phyloP scores from a whole-genome alignment of 2,797 vertebrate genomes.

The Anomalospiza imberbis region DNA sequence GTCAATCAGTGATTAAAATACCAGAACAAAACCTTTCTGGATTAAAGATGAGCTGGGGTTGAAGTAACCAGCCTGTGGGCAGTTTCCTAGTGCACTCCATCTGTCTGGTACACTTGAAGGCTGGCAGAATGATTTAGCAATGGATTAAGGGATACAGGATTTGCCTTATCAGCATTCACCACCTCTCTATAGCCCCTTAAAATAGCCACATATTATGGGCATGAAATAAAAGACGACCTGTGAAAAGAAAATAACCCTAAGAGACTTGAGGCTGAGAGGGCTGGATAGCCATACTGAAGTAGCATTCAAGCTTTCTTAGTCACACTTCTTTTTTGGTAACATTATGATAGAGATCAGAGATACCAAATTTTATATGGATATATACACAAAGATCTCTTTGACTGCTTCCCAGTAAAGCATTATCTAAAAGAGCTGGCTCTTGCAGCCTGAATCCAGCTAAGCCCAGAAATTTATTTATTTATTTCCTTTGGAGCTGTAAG shows the following conservation, averaged over 20 bases:
- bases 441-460: not conserved
- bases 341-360: constrained; percentile 27
- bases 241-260: constrained; percentile 37
- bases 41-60: constrained; percentile 65
- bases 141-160: constrained; percentile 57
- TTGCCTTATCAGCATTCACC: constrained; percentile 65
- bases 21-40: constrained; percentile 69
- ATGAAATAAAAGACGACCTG: constrained; percentile 47
- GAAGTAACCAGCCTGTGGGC: constrained; percentile 65
- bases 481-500: not conserved
- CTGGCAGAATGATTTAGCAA: constrained; percentile 55
- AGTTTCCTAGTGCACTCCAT: constrained; percentile 64
- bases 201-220: constrained; percentile 43
- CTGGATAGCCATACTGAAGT: not conserved
- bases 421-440: not conserved
- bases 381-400: constrained; percentile 12
- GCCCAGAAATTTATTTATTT: not conserved
- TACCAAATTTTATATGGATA: not conserved
- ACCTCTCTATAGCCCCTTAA: constrained; percentile 46
- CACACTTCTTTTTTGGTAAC: constrained; percentile 32
- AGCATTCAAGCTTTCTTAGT: constrained; percentile 40
- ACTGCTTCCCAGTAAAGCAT: not conserved
- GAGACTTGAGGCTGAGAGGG: not conserved
- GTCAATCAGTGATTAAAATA: constrained; percentile 82
- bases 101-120: constrained; percentile 50